Base-by-base conservation (phyloP, 2,888 invertebrate species). In the Athalia rosae region DNA sequence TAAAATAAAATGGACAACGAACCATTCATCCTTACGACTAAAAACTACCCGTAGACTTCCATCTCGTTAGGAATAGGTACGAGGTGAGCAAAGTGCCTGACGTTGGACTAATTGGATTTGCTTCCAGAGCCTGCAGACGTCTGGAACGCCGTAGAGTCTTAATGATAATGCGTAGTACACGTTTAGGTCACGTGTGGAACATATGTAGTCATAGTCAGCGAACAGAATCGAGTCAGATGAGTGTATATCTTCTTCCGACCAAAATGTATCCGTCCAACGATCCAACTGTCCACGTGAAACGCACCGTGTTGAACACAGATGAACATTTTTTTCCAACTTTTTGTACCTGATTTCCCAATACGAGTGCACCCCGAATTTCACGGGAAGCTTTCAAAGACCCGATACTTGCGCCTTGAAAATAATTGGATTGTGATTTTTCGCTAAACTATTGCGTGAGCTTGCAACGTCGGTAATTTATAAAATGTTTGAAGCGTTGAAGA, bases 401-500 rank as follows among this genome's bases (percentile, higher is more conserved):
- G 28, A 28, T 28, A 28, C 0, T 28, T 28, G 2, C 28, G 0
- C 28, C 28, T 28, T 28, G 28, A 2, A 28, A 28, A 28, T 28
- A 28, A 28, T 28, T 28, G 28, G 28, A 28, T 28, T 28, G 28
- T 28, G 28, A 28, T 1, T 28, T 28, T 41, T 41, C 8, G 4
- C 13, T 64, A 47, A 47, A 47, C 45, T 7, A 13, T n/a, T 47
- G 28, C 64, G 50, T 28, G 50, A 6, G 41, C n/a, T n/a, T 45
- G 47, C 13, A 45, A 67, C 41, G 50, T 48, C 50, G 50, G 48
- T 50, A 9, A 11, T 11, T 28, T 28, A 64, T 6, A 67, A 67
- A 67, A 15, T 67, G 67, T 67, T 67, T 67, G 67, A 11, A 41
- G 53, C 67, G 67, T 50, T 67, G 28, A 15, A n/a, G 64, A 67